phyloP scores from a whole-genome alignment of 1,140 invertebrate genomes.

The Drosophila bocki region DNA sequence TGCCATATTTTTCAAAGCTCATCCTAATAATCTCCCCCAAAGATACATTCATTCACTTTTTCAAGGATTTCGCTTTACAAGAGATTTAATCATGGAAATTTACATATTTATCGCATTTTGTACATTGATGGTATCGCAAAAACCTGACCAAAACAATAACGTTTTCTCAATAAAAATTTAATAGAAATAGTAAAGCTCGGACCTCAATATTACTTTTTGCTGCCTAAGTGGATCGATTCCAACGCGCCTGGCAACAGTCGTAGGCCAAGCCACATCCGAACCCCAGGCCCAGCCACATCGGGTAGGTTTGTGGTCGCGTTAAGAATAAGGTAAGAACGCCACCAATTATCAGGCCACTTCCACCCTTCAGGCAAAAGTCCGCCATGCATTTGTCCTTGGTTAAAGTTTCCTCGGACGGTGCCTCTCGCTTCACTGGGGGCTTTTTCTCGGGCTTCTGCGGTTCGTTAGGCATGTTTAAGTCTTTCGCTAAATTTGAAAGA shows the following conservation, averaged over 20 bases:
- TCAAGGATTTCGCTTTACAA: conserved; percentile 14
- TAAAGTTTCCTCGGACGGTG: background rate
- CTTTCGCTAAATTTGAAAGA: background rate
- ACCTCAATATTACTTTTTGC: background rate
- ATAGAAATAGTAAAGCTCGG: background rate
- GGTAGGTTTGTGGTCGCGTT: conserved; percentile 47
- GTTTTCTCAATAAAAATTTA: background rate
- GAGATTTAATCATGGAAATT: conserved; percentile 2
- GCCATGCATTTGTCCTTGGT: conserved; percentile 44
- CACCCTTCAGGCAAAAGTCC: conserved; percentile 50
- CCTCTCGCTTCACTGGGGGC: background rate
- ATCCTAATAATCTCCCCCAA: background rate
- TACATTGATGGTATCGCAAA: background rate
- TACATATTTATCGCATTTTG: conserved; percentile 7
- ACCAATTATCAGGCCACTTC: conserved; percentile 46
- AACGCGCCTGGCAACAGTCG: conserved; percentile 46
- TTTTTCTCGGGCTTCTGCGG: conserved; percentile 3
- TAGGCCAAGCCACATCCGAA: conserved; percentile 52
- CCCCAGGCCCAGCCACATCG: conserved; percentile 50
- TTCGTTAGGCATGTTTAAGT: conserved; percentile 14
- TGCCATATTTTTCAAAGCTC: background rate
- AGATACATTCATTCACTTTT: background rate
- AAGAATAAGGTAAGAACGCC: conserved; percentile 41
- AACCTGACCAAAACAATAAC: background rate
- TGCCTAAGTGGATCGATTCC: conserved; percentile 17